Evolutionary conservation across 2,113 vertebrate species (phyloP).

Genomic region (Pipa parva): DNA sequence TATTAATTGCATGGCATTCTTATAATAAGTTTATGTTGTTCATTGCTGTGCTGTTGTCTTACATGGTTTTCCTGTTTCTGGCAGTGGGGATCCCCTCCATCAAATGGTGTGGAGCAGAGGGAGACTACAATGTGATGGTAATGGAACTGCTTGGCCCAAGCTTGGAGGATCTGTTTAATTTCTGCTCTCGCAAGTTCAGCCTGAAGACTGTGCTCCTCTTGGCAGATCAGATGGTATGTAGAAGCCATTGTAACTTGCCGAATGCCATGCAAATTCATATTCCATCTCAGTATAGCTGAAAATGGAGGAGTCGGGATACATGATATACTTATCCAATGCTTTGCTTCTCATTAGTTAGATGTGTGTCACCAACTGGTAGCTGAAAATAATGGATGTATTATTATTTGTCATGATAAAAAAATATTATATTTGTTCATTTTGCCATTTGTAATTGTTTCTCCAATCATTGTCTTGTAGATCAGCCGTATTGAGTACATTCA

Average conservation of each 20-base stretch:
- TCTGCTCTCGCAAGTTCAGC: constrained; percentile 97
- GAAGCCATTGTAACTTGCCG: neutral
- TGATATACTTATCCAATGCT: too few species aligned
- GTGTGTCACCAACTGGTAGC: too few species aligned
- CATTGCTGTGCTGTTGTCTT: neutral
- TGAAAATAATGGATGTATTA: too few species aligned
- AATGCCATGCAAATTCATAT: too few species aligned
- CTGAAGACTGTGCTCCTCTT: constrained; percentile 92
- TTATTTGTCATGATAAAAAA: too few species aligned
- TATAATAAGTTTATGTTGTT: too few species aligned
- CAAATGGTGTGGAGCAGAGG: constrained; percentile 96
- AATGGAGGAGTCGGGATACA: too few species aligned
- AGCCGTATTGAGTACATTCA: constrained; percentile 97
- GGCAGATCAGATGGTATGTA: constrained; percentile 92
- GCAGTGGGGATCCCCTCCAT: constrained; percentile 94
- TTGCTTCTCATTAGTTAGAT: too few species aligned
- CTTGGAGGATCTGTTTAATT: constrained; percentile 95
- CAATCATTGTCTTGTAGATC: constrained; percentile 66
- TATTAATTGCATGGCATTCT: too few species aligned
- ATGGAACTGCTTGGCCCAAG: constrained; percentile 95
- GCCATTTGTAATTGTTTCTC: too few species aligned
- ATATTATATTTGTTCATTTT: too few species aligned
- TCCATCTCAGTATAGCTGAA: too few species aligned
- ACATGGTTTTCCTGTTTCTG: neutral
- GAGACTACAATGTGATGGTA: constrained; percentile 97